These are phyloP conservation scores for Acomys russatus DNA, from an alignment of 2,797 vertebrate genomes.

Conservation along the genomic window DNA sequence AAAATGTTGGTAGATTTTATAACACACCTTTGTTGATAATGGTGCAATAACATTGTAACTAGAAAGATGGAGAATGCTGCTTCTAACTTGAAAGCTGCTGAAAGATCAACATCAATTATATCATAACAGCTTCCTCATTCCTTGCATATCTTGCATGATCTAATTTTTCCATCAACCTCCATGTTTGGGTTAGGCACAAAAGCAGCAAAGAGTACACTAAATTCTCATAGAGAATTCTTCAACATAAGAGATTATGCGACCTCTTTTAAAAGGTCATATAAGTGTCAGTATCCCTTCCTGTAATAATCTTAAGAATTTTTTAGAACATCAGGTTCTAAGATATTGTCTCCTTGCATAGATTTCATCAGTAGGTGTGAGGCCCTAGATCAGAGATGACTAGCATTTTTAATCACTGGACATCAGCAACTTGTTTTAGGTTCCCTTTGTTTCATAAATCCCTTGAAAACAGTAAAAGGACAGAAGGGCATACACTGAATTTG, in stretches of 20 bases:
- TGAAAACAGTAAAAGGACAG: rapidly evolving
- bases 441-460: neutral
- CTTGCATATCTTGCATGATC: neutral
- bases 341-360: neutral
- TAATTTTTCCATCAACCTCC: neutral
- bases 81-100: neutral
- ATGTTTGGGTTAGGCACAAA: neutral
- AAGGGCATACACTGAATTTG: neutral
- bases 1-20: neutral
- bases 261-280: neutral
- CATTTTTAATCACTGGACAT: neutral
- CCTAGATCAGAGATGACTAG: neutral
- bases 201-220: neutral
- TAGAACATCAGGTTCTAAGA: neutral
- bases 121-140: no score
- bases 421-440: neutral
- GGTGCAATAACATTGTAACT: neutral
- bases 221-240: neutral
- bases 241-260: neutral
- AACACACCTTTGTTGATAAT: neutral
- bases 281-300: neutral
- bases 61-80: neutral
- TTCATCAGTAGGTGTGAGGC: neutral
- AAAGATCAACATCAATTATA: neutral
- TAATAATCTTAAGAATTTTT: neutral